Evolutionary conservation across 2,113 vertebrate species (phyloP), one percentile per base, ranked within the genome.

Genomic region (Platichthys stellatus): DNA sequence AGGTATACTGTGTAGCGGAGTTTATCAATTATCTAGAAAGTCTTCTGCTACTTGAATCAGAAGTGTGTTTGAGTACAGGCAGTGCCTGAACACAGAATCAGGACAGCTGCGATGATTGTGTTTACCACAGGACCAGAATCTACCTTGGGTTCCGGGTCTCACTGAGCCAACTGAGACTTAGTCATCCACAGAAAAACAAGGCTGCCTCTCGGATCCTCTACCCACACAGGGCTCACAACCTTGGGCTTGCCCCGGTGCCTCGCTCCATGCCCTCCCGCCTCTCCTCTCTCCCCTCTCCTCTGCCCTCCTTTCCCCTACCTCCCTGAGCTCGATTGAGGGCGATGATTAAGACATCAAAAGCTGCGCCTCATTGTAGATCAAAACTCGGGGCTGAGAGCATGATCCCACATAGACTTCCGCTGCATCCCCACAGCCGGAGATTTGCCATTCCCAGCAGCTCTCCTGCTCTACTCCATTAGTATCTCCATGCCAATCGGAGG

Each of bases 331-430:
- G 85, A 92, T 92, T 64, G 90, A 88, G 90, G 69, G 78, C 84
- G 90, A 87, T 93, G 92, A 93, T 93, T 92, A 92, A 93, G 91
- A 93, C 93, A 93, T 93, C 90, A 93, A 93, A 93, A 91, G 90
- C 86, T 76, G 72, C 77, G 88, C 83, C 81, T 85, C 88, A 72
- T 82, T 84, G 89, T 91, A 92, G 92, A 92, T 92, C 89, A 92
- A 92, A 91, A 91, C 88, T 89, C 85, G 81, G 78, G 89, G 84
- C 84, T 90, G 92, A 86, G 87, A 90, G 86, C 80, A 81, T 88
- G 90, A 91, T 91, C 87, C 91, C 88, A 74, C 89, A 80, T 91
- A 92, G 88, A 93, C 85, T 90, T 91, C 90, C 87, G 86, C 79
- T 90, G 88, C 91, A 92, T 90, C 89, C 86, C 90, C 84, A 80